These are phyloP conservation scores for Podargus strigoides DNA, from an alignment of 2,797 vertebrate species.

Conservation along the genomic window DNA sequence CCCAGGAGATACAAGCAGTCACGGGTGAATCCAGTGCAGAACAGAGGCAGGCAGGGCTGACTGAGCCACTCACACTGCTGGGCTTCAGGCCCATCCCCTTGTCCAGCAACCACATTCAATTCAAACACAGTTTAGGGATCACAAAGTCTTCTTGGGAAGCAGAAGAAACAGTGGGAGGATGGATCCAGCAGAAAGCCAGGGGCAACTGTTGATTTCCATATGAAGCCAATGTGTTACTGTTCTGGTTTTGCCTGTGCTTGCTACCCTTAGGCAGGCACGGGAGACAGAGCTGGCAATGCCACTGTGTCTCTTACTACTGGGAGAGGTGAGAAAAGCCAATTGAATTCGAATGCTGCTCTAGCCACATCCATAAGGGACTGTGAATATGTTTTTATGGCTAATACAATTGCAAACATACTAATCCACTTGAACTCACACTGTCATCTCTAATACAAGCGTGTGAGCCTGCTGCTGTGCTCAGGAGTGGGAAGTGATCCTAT, in stretches of 20 bases:
- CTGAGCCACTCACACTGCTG: rapidly evolving
- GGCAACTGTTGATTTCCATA: background rate
- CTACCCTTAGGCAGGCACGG: background rate
- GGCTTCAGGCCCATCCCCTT: background rate
- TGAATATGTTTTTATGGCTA: background rate
- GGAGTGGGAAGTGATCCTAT: background rate
- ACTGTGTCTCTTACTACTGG: background rate
- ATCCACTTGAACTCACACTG: background rate
- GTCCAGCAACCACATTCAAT: background rate
- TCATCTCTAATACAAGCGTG: background rate
- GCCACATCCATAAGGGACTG: background rate
- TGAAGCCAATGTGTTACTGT: background rate
- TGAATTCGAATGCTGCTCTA: background rate
- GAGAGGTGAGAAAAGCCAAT: background rate
- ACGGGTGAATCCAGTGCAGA: background rate
- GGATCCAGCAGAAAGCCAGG: background rate
- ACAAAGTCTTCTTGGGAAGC: background rate
- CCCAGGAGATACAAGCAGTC: background rate
- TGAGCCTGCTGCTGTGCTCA: background rate
- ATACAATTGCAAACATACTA: background rate
- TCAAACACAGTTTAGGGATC: background rate
- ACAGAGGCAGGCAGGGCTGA: background rate
- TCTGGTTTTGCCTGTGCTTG: background rate
- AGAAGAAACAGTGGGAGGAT: background rate
- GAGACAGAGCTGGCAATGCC: background rate